Base-by-base conservation (phyloP, 2,888 invertebrate species). In the Drosophila heteroneura region DNA sequence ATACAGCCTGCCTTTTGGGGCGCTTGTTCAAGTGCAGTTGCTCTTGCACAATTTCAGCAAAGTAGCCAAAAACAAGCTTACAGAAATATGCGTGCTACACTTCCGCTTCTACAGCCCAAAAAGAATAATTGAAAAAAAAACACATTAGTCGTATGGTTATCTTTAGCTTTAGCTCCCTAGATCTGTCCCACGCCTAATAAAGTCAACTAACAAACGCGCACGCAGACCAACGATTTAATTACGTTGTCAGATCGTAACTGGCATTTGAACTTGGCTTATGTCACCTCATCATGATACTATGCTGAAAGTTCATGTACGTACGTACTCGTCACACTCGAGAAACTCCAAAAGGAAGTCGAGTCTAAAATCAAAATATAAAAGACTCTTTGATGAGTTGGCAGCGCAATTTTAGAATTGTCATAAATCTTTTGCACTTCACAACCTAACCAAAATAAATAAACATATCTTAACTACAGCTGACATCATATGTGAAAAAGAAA, bases 211-310 rank as follows among this genome's bases (percentile, higher is more conserved):
- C 62, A 71, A 67, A 79, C 72, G 61, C 67, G 64, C 66, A 74
- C 64, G 62, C 83, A 81, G 78, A 81, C 53, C 56, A 75, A 53
- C 71, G 53, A 56, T 69, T 71, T 79, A 81, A 81, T 80, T 73
- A 79, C 75, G 44, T 59, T 77, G 71, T 70, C 66, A 68, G 75
- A 51, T 69, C 47, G 61, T 61, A 72, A 60, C 74, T 69, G 73
- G 73, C 81, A 76, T 73, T 74, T 89, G 85, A 85, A 89, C 86
- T 86, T 86, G 85, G 90, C 82, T 90, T 91, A 91, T 91, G 90
- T 91, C 90, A 91, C 90, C 79, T 47, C 57, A 39, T 52, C 28
- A 56, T 56, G 79, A 60, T 47, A 44, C 54, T 70, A 28, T 70
- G 54, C 58, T 32, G 32, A 70, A 68, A 81, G 83, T 88, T 85